Percentiles rank a stretch among this genome's conserved stretches.
These are phyloP conservation scores for Drosophila repletoides DNA, from an alignment of 1,140 invertebrate species.

Conservation along the genomic window DNA sequence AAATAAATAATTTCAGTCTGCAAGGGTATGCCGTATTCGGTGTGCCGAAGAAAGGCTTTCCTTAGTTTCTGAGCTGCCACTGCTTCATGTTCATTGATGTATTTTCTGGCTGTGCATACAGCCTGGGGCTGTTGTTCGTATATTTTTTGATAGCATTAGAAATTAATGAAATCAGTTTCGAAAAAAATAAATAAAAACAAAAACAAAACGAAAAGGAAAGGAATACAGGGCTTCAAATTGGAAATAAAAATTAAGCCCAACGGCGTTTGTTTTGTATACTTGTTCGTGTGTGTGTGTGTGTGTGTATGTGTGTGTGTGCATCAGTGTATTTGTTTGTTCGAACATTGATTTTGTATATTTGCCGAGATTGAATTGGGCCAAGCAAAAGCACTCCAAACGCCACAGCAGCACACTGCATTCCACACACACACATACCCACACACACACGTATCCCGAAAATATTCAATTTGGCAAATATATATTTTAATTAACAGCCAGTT, in stretches of 20 bases:
- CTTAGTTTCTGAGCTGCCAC: conserved; percentile 9
- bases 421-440: no score
- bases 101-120: conserved; percentile 40
- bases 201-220: conserved; percentile 4
- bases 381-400: background rate
- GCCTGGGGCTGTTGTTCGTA: conserved; percentile 52
- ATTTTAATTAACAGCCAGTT: conserved; percentile 38
- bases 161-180: conserved; percentile 79
- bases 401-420: conserved; percentile 6
- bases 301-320: conserved; percentile 14
- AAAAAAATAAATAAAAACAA: conserved; percentile 32
- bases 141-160: conserved; percentile 75
- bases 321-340: conserved; percentile 7
- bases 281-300: conserved; percentile 7
- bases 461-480: conserved; percentile 20
- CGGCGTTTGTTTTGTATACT: conserved; percentile 47
- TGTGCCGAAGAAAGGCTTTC: no score
- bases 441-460: no score
- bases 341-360: conserved; percentile 29
- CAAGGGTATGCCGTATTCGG: no score
- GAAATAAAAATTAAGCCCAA: conserved; percentile 49
- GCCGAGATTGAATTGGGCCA: conserved; percentile 8
- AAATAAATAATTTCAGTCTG: conserved; percentile 5
- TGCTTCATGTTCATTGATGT: conserved; percentile 55
- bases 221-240: conserved; percentile 45